Conservation (phyloP, 2,113 vertebrate genomes). For the Camelus bactrianus region DNA sequence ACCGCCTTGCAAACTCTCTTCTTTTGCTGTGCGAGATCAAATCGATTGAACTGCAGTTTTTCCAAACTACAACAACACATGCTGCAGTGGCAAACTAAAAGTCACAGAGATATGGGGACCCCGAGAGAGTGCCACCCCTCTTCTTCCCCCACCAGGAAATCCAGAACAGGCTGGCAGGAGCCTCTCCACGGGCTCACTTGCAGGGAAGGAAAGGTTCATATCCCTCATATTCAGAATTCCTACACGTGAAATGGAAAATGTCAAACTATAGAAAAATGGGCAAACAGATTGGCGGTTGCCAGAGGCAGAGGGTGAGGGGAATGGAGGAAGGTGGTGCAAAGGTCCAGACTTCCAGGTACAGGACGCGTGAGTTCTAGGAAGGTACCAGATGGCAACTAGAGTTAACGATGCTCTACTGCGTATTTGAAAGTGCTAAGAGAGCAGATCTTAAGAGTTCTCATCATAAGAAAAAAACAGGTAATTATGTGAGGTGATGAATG, state of each 20-base stretch:
- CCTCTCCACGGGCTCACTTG: background rate
- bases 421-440: background rate
- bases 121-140: background rate
- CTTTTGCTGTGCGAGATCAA: background rate
- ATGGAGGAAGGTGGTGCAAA: background rate
- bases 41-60: background rate
- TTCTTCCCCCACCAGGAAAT: background rate
- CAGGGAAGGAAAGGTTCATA: background rate
- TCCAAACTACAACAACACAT: background rate
- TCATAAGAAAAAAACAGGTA: background rate
- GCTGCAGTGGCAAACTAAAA: background rate
- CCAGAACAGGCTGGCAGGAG: background rate
- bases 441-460: background rate
- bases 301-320: background rate
- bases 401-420: no score
- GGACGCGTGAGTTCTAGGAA: background rate
- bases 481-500: background rate
- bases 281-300: background rate
- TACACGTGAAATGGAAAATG: background rate
- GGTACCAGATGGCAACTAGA: background rate
- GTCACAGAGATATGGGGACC: background rate
- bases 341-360: background rate
- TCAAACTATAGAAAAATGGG: background rate
- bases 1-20: background rate
- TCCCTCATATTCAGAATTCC: background rate